Percentiles rank a stretch among this genome's conserved stretches.
These are phyloP conservation scores for Caloenas nicobarica DNA, from an alignment of 2,113 vertebrate species.

Conservation along the genomic window DNA sequence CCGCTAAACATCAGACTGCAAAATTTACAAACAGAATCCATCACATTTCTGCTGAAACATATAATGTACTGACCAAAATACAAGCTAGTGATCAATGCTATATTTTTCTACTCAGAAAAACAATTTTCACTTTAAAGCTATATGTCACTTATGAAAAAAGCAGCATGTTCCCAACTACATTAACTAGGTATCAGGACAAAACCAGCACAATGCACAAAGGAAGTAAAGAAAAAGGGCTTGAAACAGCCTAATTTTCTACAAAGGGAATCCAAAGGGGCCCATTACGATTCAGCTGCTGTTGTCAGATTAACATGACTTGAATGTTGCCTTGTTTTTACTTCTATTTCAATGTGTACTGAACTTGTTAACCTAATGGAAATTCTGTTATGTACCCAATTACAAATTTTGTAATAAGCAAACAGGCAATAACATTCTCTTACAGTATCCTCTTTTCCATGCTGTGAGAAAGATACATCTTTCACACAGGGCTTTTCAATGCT, in stretches of 20 bases:
- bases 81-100: not conserved
- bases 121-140: slow-evolving; percentile 10
- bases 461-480: not conserved
- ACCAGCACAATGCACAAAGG: not conserved
- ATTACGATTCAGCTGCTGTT: not conserved
- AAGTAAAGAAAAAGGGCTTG: not conserved
- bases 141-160: not conserved
- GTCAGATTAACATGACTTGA: not conserved
- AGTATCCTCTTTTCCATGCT: not conserved
- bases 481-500: not conserved
- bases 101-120: slow-evolving; percentile 14
- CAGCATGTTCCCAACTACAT: not conserved
- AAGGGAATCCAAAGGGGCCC: not conserved
- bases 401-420: not conserved
- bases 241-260: not conserved
- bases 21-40: not conserved
- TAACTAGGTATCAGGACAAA: not conserved
- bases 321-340: not conserved
- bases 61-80: not conserved
- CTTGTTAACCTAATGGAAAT: not conserved
- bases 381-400: not conserved
- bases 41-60: not conserved
- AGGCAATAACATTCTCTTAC: not conserved
- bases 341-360: not conserved
- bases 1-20: not conserved